These are phyloP conservation scores for Drosophila paranaensis DNA, from an alignment of 2,888 invertebrate genomes.

Conservation along the genomic window DNA sequence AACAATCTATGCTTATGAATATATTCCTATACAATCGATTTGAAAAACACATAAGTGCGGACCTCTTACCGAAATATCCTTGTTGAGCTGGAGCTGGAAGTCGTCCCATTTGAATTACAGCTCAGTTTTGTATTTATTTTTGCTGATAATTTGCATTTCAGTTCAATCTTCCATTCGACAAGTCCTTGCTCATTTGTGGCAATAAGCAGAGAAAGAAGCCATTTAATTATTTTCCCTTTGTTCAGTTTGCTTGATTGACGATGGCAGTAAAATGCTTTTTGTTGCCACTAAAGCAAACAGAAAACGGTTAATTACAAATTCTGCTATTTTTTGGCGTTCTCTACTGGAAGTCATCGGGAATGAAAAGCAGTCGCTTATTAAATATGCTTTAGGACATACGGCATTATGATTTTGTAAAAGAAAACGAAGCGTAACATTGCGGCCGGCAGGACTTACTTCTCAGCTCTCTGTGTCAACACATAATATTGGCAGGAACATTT, in stretches of 20 bases:
- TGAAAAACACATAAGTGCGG: neutral
- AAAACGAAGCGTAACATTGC: neutral
- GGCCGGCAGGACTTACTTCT: too few species aligned
- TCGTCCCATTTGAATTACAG: neutral
- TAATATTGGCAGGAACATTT: too few species aligned
- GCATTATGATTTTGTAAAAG: neutral
- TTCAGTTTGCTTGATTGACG: constrained; percentile 17
- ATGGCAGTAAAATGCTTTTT: constrained; percentile 49
- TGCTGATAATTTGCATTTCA: constrained; percentile 11
- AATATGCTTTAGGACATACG: neutral
- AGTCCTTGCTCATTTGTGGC: constrained; percentile 49
- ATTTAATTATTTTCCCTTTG: constrained; percentile 23
- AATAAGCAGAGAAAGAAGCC: constrained; percentile 15
- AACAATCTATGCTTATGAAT: constrained; percentile 28
- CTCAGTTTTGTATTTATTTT: neutral
- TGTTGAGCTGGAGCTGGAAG: neutral
- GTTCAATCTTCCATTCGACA: constrained; percentile 14
- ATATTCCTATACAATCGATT: constrained; percentile 38
- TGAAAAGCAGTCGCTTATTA: neutral
- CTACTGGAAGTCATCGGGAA: neutral
- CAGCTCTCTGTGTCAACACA: neutral
- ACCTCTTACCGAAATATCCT: neutral
- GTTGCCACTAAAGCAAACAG: constrained; percentile 48
- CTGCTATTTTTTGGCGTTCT: neutral
- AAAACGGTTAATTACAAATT: constrained; percentile 20